Evolutionary conservation across 2,113 vertebrate genomes (phyloP), one percentile per base, ranked within the genome.

Genomic region (Petaurus breviceps): DNA sequence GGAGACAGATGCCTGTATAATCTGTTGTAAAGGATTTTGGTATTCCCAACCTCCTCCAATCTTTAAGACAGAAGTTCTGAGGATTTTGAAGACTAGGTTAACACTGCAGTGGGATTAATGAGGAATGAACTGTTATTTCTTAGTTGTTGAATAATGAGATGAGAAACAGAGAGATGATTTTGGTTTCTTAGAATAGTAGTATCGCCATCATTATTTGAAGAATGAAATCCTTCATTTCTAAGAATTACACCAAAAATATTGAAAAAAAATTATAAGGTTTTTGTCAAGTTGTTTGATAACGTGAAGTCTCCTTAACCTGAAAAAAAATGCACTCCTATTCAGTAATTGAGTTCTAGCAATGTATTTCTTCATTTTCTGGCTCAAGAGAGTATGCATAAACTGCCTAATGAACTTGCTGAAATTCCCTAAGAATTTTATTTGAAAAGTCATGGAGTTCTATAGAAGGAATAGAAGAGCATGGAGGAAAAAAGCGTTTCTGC

Each of bases 281-380:
- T 84, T 95, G 43, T 95, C 77, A 94, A 51, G 37, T 95, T 92
- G 54, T n/a, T 84, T 94, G 57, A 89, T 92, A 92, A 94, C 50
- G 50, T 68, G 91, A 49, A 90, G 3, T 91, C 31, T 68, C 55
- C 26, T 57, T 95, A 52, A 3, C 24, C 28, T 43, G 95, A 68
- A 25, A 14, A 14, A 49, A 31, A 68, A 90, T 37, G 8, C 16
- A 91, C 94, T 53, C 2, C 31, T 95, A 84, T 95, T 77, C 51
- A 93, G 53, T 92, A 92, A 68, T 94, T 92, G 51, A 77, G 89
- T 19, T 91, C 10, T 91, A 95, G 53, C 96, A 91, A 54, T 51
- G 46, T 61, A 51, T 19, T 90, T 50, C 11, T 51, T 50, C 89
- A 14, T 90, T 47, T 47, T 49, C 47, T 50, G 49, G 90, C 28